A percentile compares a stretch with the other conserved stretches of the same genome.
phyloP scores from a whole-genome alignment of 1,140 invertebrate genomes.

The Tribolium madens region DNA sequence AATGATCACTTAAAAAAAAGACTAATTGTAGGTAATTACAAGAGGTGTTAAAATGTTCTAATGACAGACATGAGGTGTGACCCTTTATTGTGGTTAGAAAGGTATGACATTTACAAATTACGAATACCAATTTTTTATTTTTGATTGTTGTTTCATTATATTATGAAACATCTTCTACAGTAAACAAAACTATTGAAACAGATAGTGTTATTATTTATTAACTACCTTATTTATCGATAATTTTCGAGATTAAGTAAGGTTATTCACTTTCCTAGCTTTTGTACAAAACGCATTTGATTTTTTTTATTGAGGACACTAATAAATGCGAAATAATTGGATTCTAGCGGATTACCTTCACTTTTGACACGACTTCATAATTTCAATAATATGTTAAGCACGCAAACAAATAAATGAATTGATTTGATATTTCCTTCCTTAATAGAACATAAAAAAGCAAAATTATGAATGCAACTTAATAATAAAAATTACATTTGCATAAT shows the following conservation, averaged over 20 bases:
- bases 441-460: not conserved
- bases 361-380: conserved; percentile 20
- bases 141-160: not conserved
- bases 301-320: not conserved
- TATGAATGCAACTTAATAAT: not conserved
- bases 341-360: conserved; percentile 27
- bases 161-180: too few relatives aligned
- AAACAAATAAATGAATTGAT: conserved; percentile 24
- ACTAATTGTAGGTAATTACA: not conserved
- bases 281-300: not conserved
- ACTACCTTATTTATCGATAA: not conserved
- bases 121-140: not conserved
- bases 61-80: not conserved
- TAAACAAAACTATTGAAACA: conserved; percentile 6
- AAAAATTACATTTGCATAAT: conserved; percentile 1
- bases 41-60: conserved; percentile 1
- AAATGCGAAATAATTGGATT: not conserved
- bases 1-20: not conserved
- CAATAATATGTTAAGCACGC: conserved; percentile 1
- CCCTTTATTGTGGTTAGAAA: too few relatives aligned
- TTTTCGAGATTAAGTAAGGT: too few relatives aligned
- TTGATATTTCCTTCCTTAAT: conserved; percentile 18
- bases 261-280: too few relatives aligned
- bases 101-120: too few relatives aligned
- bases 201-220: too few relatives aligned